Percentiles rank a stretch among this genome's conserved stretches.
phyloP scores from a whole-genome alignment of 2,797 vertebrate species.

The Astyanax mexicanus region DNA sequence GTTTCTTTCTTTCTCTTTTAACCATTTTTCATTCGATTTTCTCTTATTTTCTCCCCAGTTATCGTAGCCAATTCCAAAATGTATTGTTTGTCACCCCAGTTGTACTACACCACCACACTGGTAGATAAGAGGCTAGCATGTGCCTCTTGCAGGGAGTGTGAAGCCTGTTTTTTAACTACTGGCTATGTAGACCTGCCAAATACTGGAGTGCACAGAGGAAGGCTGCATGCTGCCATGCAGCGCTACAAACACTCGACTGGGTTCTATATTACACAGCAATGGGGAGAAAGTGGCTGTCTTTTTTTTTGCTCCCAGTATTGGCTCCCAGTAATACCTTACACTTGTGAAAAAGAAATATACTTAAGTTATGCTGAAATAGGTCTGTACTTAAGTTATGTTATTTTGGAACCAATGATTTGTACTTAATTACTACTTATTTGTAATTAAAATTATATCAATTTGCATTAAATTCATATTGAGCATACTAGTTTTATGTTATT shows the following conservation, averaged over 20 bases:
- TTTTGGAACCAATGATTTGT: no score
- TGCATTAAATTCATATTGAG: no score
- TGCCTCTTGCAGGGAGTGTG: background rate
- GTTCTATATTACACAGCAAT: background rate
- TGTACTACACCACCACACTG: background rate
- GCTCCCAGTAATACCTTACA: no score
- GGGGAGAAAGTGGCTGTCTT: background rate
- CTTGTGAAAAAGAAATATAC: no score
- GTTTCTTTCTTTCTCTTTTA: background rate
- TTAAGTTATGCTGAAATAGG: no score
- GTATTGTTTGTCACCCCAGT: background rate
- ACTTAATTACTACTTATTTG: no score
- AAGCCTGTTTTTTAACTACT: background rate
- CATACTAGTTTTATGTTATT: no score
- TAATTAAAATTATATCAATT: no score
- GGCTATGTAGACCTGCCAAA: background rate
- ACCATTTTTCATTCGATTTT: constrained; percentile 4
- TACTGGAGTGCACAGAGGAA: constrained; percentile 6
- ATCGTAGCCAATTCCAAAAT: background rate
- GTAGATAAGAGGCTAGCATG: background rate
- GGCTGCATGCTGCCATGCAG: background rate
- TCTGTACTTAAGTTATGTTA: no score
- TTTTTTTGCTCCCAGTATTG: background rate
- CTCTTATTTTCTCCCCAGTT: background rate
- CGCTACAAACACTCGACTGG: background rate